phyloP scores from a whole-genome alignment of 2,888 invertebrate genomes.

The Nysson spinosus region DNA sequence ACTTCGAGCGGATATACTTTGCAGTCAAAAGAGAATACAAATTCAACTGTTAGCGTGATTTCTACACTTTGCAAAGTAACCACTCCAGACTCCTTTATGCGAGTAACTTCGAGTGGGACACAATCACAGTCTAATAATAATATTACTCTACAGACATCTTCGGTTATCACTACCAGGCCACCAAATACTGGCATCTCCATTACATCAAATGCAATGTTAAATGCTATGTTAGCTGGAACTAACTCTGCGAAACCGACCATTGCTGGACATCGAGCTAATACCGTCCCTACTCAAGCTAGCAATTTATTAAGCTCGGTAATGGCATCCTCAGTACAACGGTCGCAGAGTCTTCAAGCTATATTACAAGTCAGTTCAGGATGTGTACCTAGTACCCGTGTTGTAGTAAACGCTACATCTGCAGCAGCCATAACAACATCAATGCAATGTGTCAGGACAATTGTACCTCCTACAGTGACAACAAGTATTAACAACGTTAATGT shows the following conservation, averaged over 20 bases:
- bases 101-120: constrained; percentile 72
- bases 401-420: constrained; percentile 57
- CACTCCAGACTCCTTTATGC: constrained; percentile 72
- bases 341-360: constrained; percentile 70
- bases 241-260: constrained; percentile 70
- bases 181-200: constrained; percentile 66
- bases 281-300: constrained; percentile 70
- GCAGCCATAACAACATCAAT: constrained; percentile 61
- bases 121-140: constrained; percentile 68
- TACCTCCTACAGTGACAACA: constrained; percentile 63
- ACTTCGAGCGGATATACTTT: constrained; percentile 41
- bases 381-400: constrained; percentile 58
- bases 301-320: constrained; percentile 70
- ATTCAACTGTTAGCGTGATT: constrained; percentile 70
- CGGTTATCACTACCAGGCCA: constrained; percentile 54
- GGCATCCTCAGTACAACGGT: constrained; percentile 67
- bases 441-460: constrained; percentile 66
- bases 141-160: constrained; percentile 47
- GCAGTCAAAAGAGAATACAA: constrained; percentile 58
- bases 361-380: constrained; percentile 65
- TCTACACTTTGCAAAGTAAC: constrained; percentile 69
- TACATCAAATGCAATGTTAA: constrained; percentile 75
- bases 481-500: constrained; percentile 64
- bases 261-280: constrained; percentile 66
- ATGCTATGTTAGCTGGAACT: constrained; percentile 74